A percentile compares a stretch with the other conserved stretches of the same genome.
Conservation (phyloP, 2,888 invertebrate genomes). For the Clepsis dumicolana region DNA sequence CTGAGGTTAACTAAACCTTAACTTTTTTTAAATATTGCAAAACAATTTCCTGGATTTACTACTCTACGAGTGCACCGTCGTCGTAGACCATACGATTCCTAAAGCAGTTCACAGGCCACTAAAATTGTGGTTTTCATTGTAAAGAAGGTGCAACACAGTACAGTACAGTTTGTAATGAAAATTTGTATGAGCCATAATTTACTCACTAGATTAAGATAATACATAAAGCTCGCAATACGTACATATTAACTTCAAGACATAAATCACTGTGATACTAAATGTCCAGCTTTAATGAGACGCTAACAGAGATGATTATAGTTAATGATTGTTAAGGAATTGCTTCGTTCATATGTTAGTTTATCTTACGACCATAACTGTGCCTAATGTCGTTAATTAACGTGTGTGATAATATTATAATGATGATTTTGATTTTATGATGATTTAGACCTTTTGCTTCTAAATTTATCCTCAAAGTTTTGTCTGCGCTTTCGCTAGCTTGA, state of each 20-base stretch:
- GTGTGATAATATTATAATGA: background rate
- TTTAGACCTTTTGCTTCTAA: too few species aligned
- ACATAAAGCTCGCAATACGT: constrained; percentile 5
- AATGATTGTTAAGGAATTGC: constrained; percentile 14
- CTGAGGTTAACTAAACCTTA: too few species aligned
- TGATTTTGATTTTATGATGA: background rate
- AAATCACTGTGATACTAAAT: constrained; percentile 14
- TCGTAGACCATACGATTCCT: too few species aligned
- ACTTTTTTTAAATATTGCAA: too few species aligned
- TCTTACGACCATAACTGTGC: background rate
- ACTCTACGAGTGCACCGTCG: too few species aligned
- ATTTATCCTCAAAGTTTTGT: too few species aligned
- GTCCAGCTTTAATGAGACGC: constrained; percentile 13
- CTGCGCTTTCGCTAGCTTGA: too few species aligned
- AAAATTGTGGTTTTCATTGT: too few species aligned
- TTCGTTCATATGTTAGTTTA: constrained; percentile 4
- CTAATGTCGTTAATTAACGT: background rate
- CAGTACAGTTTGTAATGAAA: background rate
- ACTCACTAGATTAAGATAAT: background rate
- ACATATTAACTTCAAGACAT: constrained; percentile 9
- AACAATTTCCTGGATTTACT: too few species aligned
- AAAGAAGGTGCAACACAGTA: too few species aligned
- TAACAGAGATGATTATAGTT: constrained; percentile 27
- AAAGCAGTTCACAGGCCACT: too few species aligned
- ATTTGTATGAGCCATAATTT: background rate